These are phyloP conservation scores for Stomatorhinus walkeri DNA, from an alignment of 2,797 vertebrate genomes.

Conservation along the genomic window DNA sequence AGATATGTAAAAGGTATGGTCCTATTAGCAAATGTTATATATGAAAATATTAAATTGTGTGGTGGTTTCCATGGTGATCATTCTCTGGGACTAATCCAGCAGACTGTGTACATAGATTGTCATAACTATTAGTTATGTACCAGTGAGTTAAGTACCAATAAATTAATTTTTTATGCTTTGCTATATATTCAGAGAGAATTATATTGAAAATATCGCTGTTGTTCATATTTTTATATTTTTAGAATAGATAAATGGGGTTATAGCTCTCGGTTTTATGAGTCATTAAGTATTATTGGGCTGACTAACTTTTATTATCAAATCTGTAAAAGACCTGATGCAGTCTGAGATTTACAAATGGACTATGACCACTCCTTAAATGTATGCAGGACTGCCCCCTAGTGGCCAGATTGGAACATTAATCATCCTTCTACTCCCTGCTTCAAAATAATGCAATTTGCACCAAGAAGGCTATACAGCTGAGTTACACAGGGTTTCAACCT, in stretches of 20 bases:
- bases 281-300: not conserved
- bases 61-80: not conserved
- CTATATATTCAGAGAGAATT: not conserved
- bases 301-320: not conserved
- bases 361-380: not conserved
- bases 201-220: not conserved
- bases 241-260: not conserved
- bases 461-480: not conserved
- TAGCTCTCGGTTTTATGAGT: not conserved
- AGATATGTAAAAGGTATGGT: not conserved
- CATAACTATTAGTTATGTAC: not conserved
- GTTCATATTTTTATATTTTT: not conserved
- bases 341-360: not conserved
- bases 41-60: not conserved
- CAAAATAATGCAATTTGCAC: not conserved
- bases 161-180: not conserved
- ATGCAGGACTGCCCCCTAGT: slow-evolving; percentile 24
- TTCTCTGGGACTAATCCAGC: not conserved
- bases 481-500: not conserved
- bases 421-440: not conserved
- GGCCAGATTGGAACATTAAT: not conserved
- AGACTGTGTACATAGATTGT: not conserved
- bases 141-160: not conserved
- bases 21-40: not conserved
- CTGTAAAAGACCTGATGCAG: not conserved